These are phyloP conservation scores for Ganaspis brasiliensis DNA, from an alignment of 2,888 invertebrate genomes.

Conservation along the genomic window DNA sequence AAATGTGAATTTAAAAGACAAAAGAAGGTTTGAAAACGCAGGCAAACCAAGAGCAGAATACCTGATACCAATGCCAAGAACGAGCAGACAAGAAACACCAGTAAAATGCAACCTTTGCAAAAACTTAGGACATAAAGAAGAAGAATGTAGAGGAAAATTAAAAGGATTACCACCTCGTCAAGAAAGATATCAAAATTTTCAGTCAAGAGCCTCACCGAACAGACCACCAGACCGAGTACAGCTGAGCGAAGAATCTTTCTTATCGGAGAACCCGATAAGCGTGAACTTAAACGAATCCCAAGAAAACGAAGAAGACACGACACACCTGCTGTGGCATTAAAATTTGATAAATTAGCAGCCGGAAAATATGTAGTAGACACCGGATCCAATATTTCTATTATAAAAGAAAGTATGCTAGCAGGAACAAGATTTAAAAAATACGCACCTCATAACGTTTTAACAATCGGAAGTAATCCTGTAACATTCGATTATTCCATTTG, in stretches of 20 bases:
- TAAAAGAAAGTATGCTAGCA: conserved; percentile 4
- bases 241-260: neutral
- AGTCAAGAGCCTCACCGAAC: neutral
- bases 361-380: neutral
- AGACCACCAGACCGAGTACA: conserved; percentile 1
- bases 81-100: neutral
- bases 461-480: neutral
- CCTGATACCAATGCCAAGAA: neutral
- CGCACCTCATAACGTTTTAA: neutral
- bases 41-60: neutral
- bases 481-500: neutral
- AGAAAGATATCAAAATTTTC: conserved; percentile 1
- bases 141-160: conserved; percentile 1
- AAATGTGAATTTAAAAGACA: neutral
- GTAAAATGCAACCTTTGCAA: neutral
- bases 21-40: conserved; percentile 4
- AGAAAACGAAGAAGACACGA: too few species aligned
- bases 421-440: neutral
- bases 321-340: neutral
- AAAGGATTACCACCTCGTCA: neutral
- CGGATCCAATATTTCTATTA: neutral
- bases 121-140: neutral
- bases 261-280: neutral
- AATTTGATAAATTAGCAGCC: neutral
- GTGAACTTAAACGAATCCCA: too few species aligned